Conservation (phyloP, 2,888 invertebrate genomes). For the Dermolepida albohirtum region DNA sequence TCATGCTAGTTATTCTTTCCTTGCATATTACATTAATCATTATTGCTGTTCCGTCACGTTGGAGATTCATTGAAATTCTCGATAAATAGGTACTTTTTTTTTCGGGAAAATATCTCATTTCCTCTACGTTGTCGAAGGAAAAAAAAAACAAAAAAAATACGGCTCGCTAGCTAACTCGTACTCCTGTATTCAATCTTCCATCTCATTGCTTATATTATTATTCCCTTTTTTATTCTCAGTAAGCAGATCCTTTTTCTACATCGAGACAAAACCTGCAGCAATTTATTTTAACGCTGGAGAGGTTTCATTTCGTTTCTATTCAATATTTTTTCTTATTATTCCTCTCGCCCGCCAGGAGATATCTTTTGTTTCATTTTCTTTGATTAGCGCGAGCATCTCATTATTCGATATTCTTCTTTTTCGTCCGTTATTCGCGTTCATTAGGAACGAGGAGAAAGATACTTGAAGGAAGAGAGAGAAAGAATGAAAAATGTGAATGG, state of each 20-base stretch:
- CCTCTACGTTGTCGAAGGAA: not conserved
- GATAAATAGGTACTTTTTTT: conserved; percentile 3
- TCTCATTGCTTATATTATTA: conserved; percentile 34
- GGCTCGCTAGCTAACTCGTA: conserved; percentile 7
- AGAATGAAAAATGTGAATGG: conserved; percentile 15
- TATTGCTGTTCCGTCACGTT: too few relatives aligned
- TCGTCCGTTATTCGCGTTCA: conserved; percentile 25
- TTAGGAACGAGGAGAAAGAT: conserved; percentile 19
- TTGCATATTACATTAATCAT: too few relatives aligned
- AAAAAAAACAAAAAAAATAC: conserved; percentile 25
- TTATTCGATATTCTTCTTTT: conserved; percentile 32
- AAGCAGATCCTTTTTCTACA: conserved; percentile 27
- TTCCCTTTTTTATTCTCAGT: conserved; percentile 20
- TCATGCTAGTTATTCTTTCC: too few relatives aligned
- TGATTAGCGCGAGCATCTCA: conserved; percentile 37
- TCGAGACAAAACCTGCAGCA: conserved; percentile 30
- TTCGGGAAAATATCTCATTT: conserved; percentile 15
- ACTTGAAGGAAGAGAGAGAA: not conserved
- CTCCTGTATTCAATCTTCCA: conserved; percentile 32
- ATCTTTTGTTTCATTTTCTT: conserved; percentile 37
- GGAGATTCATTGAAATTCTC: conserved; percentile 26
- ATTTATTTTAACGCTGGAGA: conserved; percentile 34
- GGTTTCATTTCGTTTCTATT: conserved; percentile 32
- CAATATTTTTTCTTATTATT: conserved; percentile 34
- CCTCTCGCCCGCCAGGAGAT: conserved; percentile 20